phyloP scores from a whole-genome alignment of 2,113 vertebrate genomes.

The Seriola aureovittata region DNA sequence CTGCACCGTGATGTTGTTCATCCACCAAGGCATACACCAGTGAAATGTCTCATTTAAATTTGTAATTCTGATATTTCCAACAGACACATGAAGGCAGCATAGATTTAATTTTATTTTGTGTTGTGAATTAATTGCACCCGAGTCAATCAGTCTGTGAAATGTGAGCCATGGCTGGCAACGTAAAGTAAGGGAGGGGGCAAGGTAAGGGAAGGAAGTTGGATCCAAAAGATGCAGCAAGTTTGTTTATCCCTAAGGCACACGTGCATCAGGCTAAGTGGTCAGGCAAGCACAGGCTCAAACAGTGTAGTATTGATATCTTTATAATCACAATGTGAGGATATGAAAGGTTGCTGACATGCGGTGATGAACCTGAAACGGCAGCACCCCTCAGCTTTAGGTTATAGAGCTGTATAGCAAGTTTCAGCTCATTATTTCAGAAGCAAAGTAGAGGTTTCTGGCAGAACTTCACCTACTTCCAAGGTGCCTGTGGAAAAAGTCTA shows the following conservation, averaged over 20 bases:
- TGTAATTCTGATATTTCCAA: slow-evolving; percentile 74
- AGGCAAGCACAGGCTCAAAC: not conserved
- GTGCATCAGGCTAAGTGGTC: not conserved
- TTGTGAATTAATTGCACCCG: slow-evolving; percentile 38
- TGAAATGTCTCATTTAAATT: slow-evolving; percentile 77
- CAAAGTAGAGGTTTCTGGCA: no score
- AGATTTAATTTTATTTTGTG: slow-evolving; percentile 28
- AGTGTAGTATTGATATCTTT: no score
- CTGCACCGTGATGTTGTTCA: slow-evolving; percentile 25
- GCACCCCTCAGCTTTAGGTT: no score
- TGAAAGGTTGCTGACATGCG: no score
- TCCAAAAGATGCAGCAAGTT: not conserved
- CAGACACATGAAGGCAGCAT: slow-evolving; percentile 43
- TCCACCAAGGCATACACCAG: slow-evolving; percentile 5
- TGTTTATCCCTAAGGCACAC: not conserved
- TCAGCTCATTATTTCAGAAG: no score
- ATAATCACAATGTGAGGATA: no score
- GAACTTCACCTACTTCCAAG: no score
- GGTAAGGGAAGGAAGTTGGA: not conserved
- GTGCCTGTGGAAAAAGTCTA: no score
- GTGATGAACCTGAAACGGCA: not conserved
- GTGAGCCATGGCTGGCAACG: not conserved
- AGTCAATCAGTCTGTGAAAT: slow-evolving; percentile 34
- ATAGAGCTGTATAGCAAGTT: no score
- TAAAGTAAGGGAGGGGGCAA: not conserved